These are phyloP conservation scores for Pediacus dermestoides DNA, from an alignment of 2,888 invertebrate species.

Conservation along the genomic window DNA sequence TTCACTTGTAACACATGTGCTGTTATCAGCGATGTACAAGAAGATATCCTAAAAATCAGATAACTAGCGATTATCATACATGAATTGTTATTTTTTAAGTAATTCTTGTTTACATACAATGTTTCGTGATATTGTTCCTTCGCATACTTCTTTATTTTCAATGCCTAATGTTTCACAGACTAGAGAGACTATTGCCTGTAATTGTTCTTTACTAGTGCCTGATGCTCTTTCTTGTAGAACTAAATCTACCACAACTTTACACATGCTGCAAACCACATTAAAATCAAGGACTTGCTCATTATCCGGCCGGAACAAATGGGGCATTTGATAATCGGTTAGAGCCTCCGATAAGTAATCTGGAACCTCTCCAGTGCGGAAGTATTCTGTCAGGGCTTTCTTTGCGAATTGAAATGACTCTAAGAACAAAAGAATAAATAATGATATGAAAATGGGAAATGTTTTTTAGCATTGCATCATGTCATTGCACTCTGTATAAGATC, in stretches of 20 bases:
- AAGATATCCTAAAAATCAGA: conserved; percentile 59
- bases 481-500: no score
- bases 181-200: conserved; percentile 6
- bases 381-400: conserved; percentile 8
- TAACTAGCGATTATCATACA: no score
- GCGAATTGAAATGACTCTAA: no score
- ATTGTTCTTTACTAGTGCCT: conserved; percentile 13
- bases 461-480: no score
- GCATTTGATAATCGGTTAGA: conserved; percentile 4
- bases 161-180: conserved; percentile 12
- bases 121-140: conserved; percentile 10
- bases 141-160: conserved; percentile 15
- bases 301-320: not conserved
- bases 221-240: conserved; percentile 13
- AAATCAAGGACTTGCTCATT: not conserved
- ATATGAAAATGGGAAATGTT: no score
- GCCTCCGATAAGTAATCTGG: conserved; percentile 8
- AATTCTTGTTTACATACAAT: no score
- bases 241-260: conserved; percentile 7
- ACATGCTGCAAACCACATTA: conserved; percentile 10
- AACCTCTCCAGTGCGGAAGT: conserved; percentile 5
- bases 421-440: no score
- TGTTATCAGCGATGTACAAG: conserved; percentile 57
- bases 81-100: no score
- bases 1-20: conserved; percentile 51